A percentile compares a stretch with the other conserved stretches of the same genome.
phyloP scores from a whole-genome alignment of 1,140 invertebrate species.

The Ceratitis capitata region DNA sequence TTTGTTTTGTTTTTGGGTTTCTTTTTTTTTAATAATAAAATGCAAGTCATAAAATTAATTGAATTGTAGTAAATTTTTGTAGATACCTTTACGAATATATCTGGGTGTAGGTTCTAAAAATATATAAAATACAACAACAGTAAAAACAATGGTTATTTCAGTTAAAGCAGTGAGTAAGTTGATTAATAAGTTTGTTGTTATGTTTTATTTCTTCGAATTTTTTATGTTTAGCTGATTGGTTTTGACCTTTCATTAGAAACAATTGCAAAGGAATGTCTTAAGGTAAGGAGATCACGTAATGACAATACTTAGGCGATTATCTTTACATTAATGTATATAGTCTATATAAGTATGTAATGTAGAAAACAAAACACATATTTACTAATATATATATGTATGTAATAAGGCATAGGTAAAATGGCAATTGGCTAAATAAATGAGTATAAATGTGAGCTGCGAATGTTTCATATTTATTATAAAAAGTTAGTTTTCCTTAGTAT shows the following conservation, averaged over 20 bases:
- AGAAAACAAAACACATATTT: too few relatives aligned
- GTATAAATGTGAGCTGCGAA: not conserved
- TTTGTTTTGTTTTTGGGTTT: too few relatives aligned
- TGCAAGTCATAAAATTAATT: slow-evolving; percentile 51
- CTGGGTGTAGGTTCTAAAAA: slow-evolving; percentile 64
- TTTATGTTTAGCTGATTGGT: not conserved
- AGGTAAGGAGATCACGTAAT: not conserved
- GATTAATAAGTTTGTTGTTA: not conserved
- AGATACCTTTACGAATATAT: slow-evolving; percentile 65
- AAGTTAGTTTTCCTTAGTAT: not conserved
- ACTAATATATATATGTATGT: too few relatives aligned
- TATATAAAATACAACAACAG: slow-evolving; percentile 41
- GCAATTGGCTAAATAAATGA: not conserved
- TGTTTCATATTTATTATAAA: not conserved
- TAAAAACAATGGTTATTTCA: slow-evolving; percentile 24
- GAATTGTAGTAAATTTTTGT: slow-evolving; percentile 45
- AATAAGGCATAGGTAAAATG: too few relatives aligned
- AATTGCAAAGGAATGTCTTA: not conserved
- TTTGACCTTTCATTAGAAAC: not conserved
- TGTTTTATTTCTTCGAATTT: not conserved
- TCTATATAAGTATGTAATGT: too few relatives aligned
- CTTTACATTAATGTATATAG: not conserved
- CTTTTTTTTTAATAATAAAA: slow-evolving; percentile 39
- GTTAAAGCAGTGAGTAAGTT: not conserved
- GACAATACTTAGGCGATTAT: not conserved